phyloP scores from a whole-genome alignment of 2,888 invertebrate genomes.

The Tetrapedia diversipes region DNA sequence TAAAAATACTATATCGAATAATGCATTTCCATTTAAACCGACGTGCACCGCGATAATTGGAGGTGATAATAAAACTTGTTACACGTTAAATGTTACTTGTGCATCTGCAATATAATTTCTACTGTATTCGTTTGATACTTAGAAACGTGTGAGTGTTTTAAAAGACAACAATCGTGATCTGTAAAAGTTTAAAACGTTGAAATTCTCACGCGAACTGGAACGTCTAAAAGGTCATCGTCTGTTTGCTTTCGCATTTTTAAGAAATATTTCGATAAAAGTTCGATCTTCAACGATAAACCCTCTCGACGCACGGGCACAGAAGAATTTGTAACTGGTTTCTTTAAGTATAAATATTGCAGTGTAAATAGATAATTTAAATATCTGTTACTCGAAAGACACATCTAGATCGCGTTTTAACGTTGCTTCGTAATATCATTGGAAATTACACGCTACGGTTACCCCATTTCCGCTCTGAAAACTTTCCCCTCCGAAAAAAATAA shows the following conservation, averaged over 20 bases:
- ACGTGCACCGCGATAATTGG: not conserved
- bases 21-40: not conserved
- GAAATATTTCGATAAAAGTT: not conserved
- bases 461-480: conserved; percentile 17
- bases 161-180: not conserved
- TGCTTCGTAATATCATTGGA: conserved; percentile 63
- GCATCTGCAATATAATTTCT: not conserved
- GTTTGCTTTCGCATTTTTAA: not conserved
- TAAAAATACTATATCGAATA: not conserved
- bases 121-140: not conserved
- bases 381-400: conserved; percentile 74
- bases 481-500: conserved; percentile 61
- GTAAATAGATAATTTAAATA: conserved; percentile 75
- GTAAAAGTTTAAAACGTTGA: not conserved
- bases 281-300: conserved; percentile 1
- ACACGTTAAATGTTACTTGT: not conserved
- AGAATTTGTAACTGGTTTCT: conserved; percentile 59
- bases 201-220: not conserved
- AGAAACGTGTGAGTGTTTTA: not conserved
- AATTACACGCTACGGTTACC: conserved; percentile 54
- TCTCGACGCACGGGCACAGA: conserved; percentile 65
- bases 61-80: not conserved
- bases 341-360: conserved; percentile 72
- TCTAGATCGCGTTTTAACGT: conserved; percentile 62
- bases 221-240: not conserved